Evolutionary conservation across 1,140 invertebrate species (phyloP), one percentile per base, ranked within the genome.

Genomic region (Drosophila lacteicornis): DNA sequence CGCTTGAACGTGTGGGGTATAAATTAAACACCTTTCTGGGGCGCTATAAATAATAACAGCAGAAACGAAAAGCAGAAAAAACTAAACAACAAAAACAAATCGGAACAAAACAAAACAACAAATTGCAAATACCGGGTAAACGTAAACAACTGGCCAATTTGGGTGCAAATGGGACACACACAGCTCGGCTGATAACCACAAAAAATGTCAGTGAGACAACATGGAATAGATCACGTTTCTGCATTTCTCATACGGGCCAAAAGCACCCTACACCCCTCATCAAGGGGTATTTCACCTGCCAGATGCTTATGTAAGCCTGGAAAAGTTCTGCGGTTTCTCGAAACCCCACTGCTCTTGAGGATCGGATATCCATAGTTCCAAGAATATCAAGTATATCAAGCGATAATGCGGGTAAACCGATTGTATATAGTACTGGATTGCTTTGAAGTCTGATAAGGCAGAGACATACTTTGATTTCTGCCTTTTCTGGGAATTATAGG

Each of bases 151-250:
- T 47, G 59, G 33, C 38, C 67, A 55, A 68, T 40, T 70, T 55
- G 62, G 49, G 75, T 80, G 51, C 61, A 55, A 59, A 73, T 82
- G 75, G 57, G 51, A 78, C 75, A 70, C 66, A 61, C 74, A 78
- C 74, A 60, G 49, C 69, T 60, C 53, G 22, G 43, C 84, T 73
- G 83, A 87, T 88, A 87, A 62, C 69, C 85, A 70, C 80, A 79
- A 83, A 88, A 80, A 80, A 63, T 74, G 76, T 27, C 60, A 59
- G 45, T 67, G 61, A 65, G 62, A 65, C 59, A 82, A 85, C 81
- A 75, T 84, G 79, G 75, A 82, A 90, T 90, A 79, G 85, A 90
- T 90, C 85, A 90, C 85, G 85, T 90, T 90, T 85, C 81, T 82
- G 85, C 85, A 90, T 90, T 90, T 90, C 79, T 70, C 66, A 70